Percentiles rank a stretch among this genome's conserved stretches.
Evolutionary conservation across 2,113 vertebrate species (phyloP).

Genomic region (Callopanchax toddi): DNA sequence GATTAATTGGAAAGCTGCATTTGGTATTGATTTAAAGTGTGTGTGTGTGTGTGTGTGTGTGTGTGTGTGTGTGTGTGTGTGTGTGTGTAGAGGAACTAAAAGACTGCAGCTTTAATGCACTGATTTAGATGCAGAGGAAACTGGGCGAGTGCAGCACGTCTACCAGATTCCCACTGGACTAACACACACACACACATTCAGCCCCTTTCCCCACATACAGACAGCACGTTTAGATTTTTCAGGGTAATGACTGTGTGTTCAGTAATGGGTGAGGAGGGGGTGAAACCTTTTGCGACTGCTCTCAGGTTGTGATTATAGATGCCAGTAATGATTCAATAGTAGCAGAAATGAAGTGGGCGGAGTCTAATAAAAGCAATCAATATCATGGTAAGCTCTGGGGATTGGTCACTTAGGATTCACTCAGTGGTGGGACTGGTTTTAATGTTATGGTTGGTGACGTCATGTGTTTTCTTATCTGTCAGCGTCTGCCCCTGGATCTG

Average conservation of each 20-base stretch:
- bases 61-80: conserved; percentile 27
- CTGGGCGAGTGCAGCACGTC: conserved; percentile 43
- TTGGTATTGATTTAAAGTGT: conserved; percentile 67
- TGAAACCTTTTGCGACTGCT: too few species aligned
- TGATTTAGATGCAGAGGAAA: conserved; percentile 71
- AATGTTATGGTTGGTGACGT: conserved; percentile 15
- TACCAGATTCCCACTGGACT: conserved; percentile 59
- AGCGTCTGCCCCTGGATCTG: background rate
- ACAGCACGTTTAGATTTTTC: conserved; percentile 69
- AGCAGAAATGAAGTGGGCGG: conserved; percentile 16
- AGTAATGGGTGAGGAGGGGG: conserved; percentile 47
- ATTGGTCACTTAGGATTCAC: conserved; percentile 19
- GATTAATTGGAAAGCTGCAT: conserved; percentile 63
- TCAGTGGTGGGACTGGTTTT: conserved; percentile 3
- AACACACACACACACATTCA: conserved; percentile 22
- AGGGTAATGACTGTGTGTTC: conserved; percentile 64
- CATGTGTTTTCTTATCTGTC: background rate
- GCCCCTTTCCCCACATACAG: conserved; percentile 24
- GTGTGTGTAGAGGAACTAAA: conserved; percentile 28
- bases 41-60: conserved; percentile 33
- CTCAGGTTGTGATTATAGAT: conserved; percentile 35
- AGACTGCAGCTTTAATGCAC: conserved; percentile 64
- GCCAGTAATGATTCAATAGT: conserved; percentile 50
- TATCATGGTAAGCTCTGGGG: conserved; percentile 23
- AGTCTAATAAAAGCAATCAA: conserved; percentile 38